Conservation (phyloP, 2,113 vertebrate species). For the Myrmecophaga tridactyla region DNA sequence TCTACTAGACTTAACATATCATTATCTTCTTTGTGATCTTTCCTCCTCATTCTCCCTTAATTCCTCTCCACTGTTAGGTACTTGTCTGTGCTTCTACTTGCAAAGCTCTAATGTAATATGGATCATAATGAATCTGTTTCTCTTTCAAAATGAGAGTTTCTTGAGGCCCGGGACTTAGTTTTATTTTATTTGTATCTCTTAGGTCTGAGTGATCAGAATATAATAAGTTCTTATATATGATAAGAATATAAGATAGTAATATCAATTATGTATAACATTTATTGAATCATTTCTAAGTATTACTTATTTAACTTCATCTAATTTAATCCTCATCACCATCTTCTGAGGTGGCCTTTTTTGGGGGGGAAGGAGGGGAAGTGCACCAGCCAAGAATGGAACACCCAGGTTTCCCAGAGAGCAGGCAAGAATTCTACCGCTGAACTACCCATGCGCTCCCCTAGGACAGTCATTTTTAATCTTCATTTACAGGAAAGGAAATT, state of each 20-base stretch:
- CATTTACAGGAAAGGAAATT: neutral
- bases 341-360: too few relatives aligned
- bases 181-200: slow-evolving; percentile 6
- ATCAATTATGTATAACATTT: neutral
- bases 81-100: neutral
- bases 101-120: neutral
- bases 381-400: too few relatives aligned
- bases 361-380: too few relatives aligned
- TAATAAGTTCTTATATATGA: neutral
- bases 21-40: neutral
- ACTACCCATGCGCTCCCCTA: too few relatives aligned
- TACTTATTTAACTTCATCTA: neutral
- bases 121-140: neutral
- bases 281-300: neutral
- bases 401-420: too few relatives aligned
- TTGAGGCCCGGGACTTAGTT: neutral
- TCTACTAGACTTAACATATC: neutral
- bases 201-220: neutral
- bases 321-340: neutral
- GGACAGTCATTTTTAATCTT: neutral
- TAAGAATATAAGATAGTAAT: too few relatives aligned
- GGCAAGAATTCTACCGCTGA: too few relatives aligned
- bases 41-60: neutral
- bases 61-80: neutral
- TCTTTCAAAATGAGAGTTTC: neutral